Base-by-base conservation (phyloP, 2,888 invertebrate genomes). In the Aleiodes testaceus region DNA sequence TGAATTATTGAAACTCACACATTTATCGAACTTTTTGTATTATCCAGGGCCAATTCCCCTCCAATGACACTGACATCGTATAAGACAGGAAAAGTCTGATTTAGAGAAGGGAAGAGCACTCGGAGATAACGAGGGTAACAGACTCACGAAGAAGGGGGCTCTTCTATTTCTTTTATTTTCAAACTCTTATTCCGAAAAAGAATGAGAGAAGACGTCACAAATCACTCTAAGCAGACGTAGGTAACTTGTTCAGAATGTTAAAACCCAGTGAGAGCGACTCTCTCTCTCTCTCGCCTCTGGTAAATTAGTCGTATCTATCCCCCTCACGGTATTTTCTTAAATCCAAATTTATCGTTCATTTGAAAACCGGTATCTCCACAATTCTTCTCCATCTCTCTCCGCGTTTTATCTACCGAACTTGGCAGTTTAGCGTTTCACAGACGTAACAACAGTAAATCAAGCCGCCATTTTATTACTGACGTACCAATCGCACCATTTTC, bases 211-310 rank as follows among this genome's bases (percentile, higher is more conserved):
- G 79, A 72, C 70, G 72, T 81, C 78, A 82, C 82, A 83, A 83
- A 83, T 83, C 82, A 82, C 79, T 74, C 76, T 77, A 77, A 80
- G 78, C 78, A 77, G 78, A 78, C 70, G 65, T 4, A 78, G 78
- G 79, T 79, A 79, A 78, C 11, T 53, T 53, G n/a, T 53, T n/a
- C 22, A 30, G 50, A 50, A 64, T 55, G 30, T 66, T 45, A 42
- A 66, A 69, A 49, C 52, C 70, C 26, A 45, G 30, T n/a, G 26
- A 5, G 26, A n/a, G 42, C 53, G 64, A 55, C 52, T 53, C 59
- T 68, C 36, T 36, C 36, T 55, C 52, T 53, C 59, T 68, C 36
- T 36, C 36, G 36, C 45, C 55, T 65, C 52, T 49, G 49, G 70
- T 44, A 70, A 70, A 70, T 70, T 70, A 72, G 72, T 73, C 69